Conservation (phyloP, 2,797 vertebrate genomes). For the Pipistrellus nathusii region DNA sequence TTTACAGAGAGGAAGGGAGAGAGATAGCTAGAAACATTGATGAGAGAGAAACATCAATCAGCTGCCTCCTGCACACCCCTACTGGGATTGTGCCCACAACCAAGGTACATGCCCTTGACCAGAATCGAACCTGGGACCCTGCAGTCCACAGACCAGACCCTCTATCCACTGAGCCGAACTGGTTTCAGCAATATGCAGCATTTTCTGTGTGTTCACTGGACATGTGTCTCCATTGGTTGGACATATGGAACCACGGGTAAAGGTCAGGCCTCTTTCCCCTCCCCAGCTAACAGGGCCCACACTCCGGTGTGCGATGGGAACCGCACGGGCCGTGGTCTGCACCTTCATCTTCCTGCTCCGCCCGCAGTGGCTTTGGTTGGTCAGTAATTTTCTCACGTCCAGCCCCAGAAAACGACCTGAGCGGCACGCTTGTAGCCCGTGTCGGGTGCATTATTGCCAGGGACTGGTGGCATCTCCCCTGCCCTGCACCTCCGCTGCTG, state of each 20-base stretch:
- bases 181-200: too few relatives aligned
- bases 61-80: too few relatives aligned
- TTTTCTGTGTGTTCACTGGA: neutral
- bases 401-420: neutral
- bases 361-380: neutral
- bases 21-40: too few relatives aligned
- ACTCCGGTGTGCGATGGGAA: neutral
- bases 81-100: too few relatives aligned
- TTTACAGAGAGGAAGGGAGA: too few relatives aligned
- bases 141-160: too few relatives aligned
- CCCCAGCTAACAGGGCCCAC: neutral
- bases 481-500: neutral
- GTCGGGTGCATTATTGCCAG: neutral
- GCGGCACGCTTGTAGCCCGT: neutral
- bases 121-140: too few relatives aligned
- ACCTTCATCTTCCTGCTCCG: neutral
- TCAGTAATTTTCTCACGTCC: neutral
- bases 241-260: neutral
- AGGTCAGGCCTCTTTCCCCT: neutral
- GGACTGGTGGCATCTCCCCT: neutral
- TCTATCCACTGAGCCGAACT: too few relatives aligned
- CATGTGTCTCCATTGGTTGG: fast-evolving
- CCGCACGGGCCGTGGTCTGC: neutral
- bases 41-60: too few relatives aligned
- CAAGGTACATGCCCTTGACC: too few relatives aligned